phyloP scores from a whole-genome alignment of 53 echinoderm and acorn worm species.

The Stichopus horrens region DNA sequence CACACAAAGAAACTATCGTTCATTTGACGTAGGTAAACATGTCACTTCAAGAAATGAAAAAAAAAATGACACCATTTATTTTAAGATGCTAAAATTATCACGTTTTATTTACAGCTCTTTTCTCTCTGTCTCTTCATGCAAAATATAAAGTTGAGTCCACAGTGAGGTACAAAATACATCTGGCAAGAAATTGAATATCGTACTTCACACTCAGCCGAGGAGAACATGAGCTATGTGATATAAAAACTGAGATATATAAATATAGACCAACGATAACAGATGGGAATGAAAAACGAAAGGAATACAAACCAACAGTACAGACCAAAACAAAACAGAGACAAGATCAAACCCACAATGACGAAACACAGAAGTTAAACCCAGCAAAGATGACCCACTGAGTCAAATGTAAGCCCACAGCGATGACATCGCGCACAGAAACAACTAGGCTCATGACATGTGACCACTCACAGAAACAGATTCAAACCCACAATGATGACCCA shows the following conservation, averaged over 20 bases:
- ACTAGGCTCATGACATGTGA: too few species aligned
- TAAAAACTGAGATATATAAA: not conserved
- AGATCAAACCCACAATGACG: too few species aligned
- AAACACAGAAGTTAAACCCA: too few species aligned
- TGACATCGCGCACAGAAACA: too few species aligned
- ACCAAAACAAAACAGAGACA: not conserved
- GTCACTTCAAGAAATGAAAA: too few species aligned
- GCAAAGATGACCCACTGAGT: too few species aligned
- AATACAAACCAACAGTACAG: not conserved
- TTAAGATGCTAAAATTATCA: slow-evolving; percentile 30
- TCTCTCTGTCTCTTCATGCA: slow-evolving; percentile 15
- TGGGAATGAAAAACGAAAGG: not conserved
- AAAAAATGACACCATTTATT: not conserved
- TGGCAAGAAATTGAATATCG: slow-evolving; percentile 12
- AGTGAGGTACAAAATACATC: slow-evolving; percentile 40
- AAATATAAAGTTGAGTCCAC: slow-evolving; percentile 44
- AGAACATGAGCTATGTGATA: not conserved
- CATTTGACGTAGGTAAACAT: too few species aligned
- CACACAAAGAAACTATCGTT: too few species aligned
- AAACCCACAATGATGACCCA: too few species aligned
- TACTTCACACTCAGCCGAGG: not conserved
- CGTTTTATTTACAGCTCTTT: slow-evolving; percentile 43
- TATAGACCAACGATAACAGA: too few species aligned
- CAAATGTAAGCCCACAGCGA: too few species aligned
- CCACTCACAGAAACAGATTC: too few species aligned